Base-by-base conservation (phyloP, 2,797 vertebrate species). In the Macrochelys suwanniensis region DNA sequence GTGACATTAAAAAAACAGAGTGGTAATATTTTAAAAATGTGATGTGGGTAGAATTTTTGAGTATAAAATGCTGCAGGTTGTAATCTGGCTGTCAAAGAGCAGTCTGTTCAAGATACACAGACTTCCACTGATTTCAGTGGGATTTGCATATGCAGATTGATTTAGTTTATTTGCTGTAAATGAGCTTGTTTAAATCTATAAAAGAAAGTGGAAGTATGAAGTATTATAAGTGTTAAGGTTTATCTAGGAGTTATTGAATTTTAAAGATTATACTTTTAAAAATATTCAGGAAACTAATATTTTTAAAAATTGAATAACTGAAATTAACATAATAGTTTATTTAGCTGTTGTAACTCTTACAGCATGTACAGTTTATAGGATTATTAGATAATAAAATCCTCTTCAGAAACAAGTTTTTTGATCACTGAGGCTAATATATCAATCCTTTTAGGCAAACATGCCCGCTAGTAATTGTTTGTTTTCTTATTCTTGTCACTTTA, bases 371-470 rank as follows among this genome's bases (percentile, higher is more conserved):
- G 50, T 68, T 50, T 93, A 87, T 4, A 47, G 45, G 65, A 91
- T 42, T 86, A 86, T 7, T 85, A 28, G 91, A 84, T 96, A 95
- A 87, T 90, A 45, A 74, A 74, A 80, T 80, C 5, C 50, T 54
- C 50, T 51, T 51, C 4, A 33, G n/a, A 81, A 49, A 85, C 77
- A 53, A 68, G 74, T 90, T 95, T 95, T 89, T 94, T 96, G 83
- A 94, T 96, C 4, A 91, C 93, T 93, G 93, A 87, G 89, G 47
- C 61, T 80, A 88, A 47, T 96, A 47, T 96, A 88, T 93, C 85
- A 89, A 57, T 71, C 51, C 61, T 28, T 28, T 49, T 94, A 84
- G 33, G 15, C 89, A 96, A 91, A 78, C 78, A 65, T 91, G 85
- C 12, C 17, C 3, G 89, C 92, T 95, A 89, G 93, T 96, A 94